Evolutionary conservation across 2,113 vertebrate species (phyloP), one percentile per base, ranked within the genome.

Genomic region (Pterophyllum scalare): DNA sequence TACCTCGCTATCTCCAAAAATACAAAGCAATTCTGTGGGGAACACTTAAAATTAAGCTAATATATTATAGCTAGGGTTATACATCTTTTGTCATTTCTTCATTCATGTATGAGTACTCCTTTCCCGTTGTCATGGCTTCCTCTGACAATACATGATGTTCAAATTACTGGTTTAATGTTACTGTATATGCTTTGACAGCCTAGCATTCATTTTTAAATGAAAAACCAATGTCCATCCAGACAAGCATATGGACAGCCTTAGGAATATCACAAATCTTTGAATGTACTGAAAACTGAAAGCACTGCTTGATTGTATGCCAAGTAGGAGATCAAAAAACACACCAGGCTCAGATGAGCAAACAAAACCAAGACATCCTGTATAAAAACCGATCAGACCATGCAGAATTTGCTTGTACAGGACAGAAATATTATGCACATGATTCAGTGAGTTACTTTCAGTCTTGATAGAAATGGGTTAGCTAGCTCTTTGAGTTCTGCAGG

Each of bases 401-500:
- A 22, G 17, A 57, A 75, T 35, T 17, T 20, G 57, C 40, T 15
- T 46, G 28, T 70, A 67, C 31, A 38, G 75, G 61, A 77, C 7
- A 20, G 26, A 75, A 75, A 75, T 33, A 79, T 24, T 31, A 15
- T 14, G 76, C 57, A 12, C 72, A 65, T 79, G 72, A 90, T 84
- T 93, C 80, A 81, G 57, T 52, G 61, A 82, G 78, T 77, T 35
- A 52, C 7, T 57, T 33, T 15, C 17, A 70, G 62, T 31, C 26
- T 14, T 78, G 89, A 92, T 86, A 85, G 83, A 91, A 93, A 92
- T 88, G 64, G 86, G 85, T 87, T 85, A 85, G 80, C 80, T 58
- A 7, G 76, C 54, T 86, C 70, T 78, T 85, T 43, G 28, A 59
- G 49, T 83, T 88, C 75, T 77, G 81, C 75, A 31, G 83, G 67